Conservation (phyloP, 2,113 vertebrate species). For the Pseudorasbora parva region DNA sequence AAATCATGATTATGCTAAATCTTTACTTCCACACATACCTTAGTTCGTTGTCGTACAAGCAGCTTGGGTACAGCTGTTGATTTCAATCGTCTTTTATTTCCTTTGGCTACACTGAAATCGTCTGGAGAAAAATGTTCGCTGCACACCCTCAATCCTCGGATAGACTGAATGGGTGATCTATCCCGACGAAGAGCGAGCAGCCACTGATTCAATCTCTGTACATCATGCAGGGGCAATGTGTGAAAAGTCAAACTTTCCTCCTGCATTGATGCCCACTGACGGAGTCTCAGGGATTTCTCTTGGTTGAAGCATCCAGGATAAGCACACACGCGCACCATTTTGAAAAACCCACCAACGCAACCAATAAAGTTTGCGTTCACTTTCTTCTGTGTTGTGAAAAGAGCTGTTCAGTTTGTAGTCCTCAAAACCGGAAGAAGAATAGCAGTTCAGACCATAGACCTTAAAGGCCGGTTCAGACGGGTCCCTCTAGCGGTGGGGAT, state of each 20-base stretch:
- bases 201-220: neutral
- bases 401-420: neutral
- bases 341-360: neutral
- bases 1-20: neutral
- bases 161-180: neutral
- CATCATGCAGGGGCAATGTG: constrained; percentile 3
- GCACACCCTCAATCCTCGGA: constrained; percentile 12
- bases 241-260: constrained; percentile 29
- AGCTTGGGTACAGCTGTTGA: constrained; percentile 11
- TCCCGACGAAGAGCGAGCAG: neutral
- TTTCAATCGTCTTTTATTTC: constrained; percentile 2
- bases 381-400: neutral
- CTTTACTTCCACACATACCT: neutral
- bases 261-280: neutral
- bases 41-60: no score
- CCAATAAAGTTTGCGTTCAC: constrained; percentile 12
- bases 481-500: neutral
- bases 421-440: neutral
- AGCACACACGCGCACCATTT: constrained; percentile 29
- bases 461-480: no score
- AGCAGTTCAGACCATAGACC: no score
- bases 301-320: constrained; percentile 16
- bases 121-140: neutral
- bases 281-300: constrained; percentile 2
- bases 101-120: neutral